phyloP scores from a whole-genome alignment of 1,140 invertebrate genomes.

The Drosophila chauvacae region DNA sequence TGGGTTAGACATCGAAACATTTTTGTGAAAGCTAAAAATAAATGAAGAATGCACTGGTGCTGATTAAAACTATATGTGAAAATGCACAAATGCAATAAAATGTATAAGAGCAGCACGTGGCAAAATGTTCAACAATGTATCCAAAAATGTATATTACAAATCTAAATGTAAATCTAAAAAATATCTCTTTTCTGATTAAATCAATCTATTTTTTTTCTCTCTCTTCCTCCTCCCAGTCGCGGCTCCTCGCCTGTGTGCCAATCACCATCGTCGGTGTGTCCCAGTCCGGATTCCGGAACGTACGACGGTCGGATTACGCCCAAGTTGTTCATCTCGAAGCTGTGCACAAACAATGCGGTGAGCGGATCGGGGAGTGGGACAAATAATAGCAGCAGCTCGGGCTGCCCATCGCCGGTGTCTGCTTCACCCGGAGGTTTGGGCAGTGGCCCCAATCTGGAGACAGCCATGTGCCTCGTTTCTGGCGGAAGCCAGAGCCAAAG shows the following conservation, averaged over 20 bases:
- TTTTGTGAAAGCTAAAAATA: conserved; percentile 24
- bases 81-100: neutral
- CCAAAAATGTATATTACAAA: neutral
- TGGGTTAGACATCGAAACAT: conserved; percentile 1
- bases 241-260: conserved; percentile 86
- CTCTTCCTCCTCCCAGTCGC: conserved; percentile 79
- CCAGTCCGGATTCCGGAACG: conserved; percentile 80
- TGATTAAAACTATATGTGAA: conserved; percentile 24
- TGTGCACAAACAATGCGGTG: conserved; percentile 72
- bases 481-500: conserved; percentile 68
- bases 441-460: conserved; percentile 38
- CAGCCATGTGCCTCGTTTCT: conserved; percentile 64
- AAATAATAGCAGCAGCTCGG: conserved; percentile 71
- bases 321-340: conserved; percentile 79
- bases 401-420: conserved; percentile 74
- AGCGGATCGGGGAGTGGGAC: conserved; percentile 39
- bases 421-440: conserved; percentile 59
- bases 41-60: conserved; percentile 1
- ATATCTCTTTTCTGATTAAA: neutral
- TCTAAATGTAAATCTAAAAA: neutral
- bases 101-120: neutral
- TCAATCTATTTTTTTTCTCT: conserved; percentile 33
- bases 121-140: neutral
- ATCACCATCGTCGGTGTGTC: conserved; percentile 81
- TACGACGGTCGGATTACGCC: conserved; percentile 80